Percentiles rank a stretch among this genome's conserved stretches.
phyloP scores from a whole-genome alignment of 1,140 invertebrate species.

The Lepidotrigona ventralis region DNA sequence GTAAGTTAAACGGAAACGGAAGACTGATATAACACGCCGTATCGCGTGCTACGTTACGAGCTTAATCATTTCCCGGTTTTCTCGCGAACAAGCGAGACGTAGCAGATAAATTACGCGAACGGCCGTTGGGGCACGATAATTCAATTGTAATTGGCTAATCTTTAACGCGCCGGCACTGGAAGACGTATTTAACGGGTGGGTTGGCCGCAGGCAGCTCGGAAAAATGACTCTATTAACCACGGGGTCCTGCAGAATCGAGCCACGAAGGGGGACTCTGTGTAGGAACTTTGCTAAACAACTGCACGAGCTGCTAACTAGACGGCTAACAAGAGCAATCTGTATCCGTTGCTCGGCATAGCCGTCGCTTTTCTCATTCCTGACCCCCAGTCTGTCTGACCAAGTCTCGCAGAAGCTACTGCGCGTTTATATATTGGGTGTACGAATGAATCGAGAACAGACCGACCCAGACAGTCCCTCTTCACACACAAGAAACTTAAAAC shows the following conservation, averaged over 20 bases:
- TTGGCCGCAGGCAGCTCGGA: slow-evolving; percentile 65
- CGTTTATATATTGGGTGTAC: background rate
- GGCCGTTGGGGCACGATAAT: slow-evolving; percentile 70
- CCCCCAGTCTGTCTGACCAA: background rate
- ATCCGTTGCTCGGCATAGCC: slow-evolving; percentile 59
- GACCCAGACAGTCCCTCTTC: fast-evolving
- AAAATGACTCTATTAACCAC: slow-evolving; percentile 80
- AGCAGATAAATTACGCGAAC: slow-evolving; percentile 72
- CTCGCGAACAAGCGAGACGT: slow-evolving; percentile 28
- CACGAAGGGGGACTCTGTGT: slow-evolving; percentile 51
- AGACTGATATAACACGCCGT: slow-evolving; percentile 19
- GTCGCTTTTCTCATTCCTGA: slow-evolving; percentile 40
- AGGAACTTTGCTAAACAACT: slow-evolving; percentile 75
- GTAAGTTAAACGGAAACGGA: background rate
- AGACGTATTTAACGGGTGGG: slow-evolving; percentile 68
- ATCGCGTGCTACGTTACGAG: slow-evolving; percentile 31
- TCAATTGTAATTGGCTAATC: slow-evolving; percentile 80
- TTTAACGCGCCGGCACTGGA: slow-evolving; percentile 71
- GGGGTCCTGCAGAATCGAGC: slow-evolving; percentile 64
- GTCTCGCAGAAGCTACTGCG: background rate
- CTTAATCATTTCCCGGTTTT: slow-evolving; percentile 49
- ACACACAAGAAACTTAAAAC: background rate
- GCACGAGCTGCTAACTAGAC: slow-evolving; percentile 74
- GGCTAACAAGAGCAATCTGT: slow-evolving; percentile 77
- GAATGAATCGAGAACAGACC: background rate